Evolutionary conservation across 2,113 vertebrate genomes (phyloP).

Genomic region (Arizona elegans): DNA sequence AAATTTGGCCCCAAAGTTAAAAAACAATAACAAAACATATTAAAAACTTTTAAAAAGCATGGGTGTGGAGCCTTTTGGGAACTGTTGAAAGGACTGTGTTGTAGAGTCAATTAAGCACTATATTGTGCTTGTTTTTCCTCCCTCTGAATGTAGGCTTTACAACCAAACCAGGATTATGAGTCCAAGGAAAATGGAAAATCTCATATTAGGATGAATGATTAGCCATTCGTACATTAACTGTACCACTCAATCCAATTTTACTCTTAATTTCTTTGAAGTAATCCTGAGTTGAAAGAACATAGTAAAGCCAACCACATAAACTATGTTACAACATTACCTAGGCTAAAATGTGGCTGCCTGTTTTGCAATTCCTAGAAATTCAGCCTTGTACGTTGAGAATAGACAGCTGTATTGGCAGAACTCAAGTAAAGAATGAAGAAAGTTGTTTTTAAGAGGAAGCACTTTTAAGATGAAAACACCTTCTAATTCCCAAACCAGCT

Average conservation of each 20-base stretch:
- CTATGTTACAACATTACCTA: neutral
- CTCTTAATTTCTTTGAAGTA: neutral
- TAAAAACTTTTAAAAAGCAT: no score
- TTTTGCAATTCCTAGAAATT: neutral
- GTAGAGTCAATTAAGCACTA: no score
- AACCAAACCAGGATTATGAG: neutral
- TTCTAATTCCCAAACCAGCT: neutral
- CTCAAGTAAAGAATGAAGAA: neutral
- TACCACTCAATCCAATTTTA: neutral
- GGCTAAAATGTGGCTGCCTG: neutral
- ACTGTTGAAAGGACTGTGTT: no score
- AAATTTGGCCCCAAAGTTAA: no score
- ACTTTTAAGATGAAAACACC: neutral
- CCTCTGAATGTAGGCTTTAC: neutral
- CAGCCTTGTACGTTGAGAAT: neutral
- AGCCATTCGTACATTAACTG: neutral
- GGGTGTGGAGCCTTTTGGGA: no score
- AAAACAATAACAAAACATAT: no score
- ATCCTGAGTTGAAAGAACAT: neutral
- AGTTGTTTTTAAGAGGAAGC: neutral
- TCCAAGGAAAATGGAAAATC: neutral
- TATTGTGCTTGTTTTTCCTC: neutral
- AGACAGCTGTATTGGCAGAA: neutral
- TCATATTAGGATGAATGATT: neutral
- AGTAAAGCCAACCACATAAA: neutral